phyloP scores from a whole-genome alignment of 30 jellyfish, hydroid and myxozoan genomes.

The Catostylus mosaicus region DNA sequence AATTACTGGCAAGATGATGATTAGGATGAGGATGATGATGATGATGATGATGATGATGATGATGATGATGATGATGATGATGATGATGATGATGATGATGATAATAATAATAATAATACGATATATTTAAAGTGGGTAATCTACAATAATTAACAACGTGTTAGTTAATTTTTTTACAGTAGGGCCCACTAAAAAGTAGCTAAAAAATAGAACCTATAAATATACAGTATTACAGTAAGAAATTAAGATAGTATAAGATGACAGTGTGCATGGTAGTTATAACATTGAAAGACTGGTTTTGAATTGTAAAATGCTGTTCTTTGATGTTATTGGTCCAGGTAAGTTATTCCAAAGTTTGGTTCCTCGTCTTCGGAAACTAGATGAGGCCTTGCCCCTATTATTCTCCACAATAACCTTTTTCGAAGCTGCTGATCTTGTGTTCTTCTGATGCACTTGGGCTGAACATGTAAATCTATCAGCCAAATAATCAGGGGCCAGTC shows the following conservation, averaged over 20 bases:
- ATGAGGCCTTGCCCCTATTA: slow-evolving; percentile 19
- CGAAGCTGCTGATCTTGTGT: slow-evolving; percentile 23
- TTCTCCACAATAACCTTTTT: slow-evolving; percentile 10
- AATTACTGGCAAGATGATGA: too few species aligned
- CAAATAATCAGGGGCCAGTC: slow-evolving; percentile 13
- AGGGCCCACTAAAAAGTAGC: too few species aligned
- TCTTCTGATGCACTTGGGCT: slow-evolving; percentile 3
- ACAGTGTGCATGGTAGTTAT: too few species aligned
- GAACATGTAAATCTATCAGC: slow-evolving; percentile 2
- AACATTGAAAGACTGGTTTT: too few species aligned
- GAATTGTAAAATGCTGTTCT: slow-evolving; percentile 13
- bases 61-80: neutral
- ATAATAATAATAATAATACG: too few species aligned
- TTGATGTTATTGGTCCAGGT: slow-evolving; percentile 4
- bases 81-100: neutral
- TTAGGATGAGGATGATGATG: neutral
- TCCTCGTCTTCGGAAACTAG: slow-evolving; percentile 25
- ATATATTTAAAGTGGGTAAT: too few species aligned
- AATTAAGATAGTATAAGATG: too few species aligned
- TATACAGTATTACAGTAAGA: too few species aligned
- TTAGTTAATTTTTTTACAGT: too few species aligned
- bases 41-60: neutral
- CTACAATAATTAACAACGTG: too few species aligned
- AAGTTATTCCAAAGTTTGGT: slow-evolving; percentile 15
- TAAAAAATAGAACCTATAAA: too few species aligned